Percentiles rank a stretch among this genome's conserved stretches.
Evolutionary conservation across 1,140 invertebrate genomes (phyloP).

Genomic region (Mizuhopecten yessoensis): DNA sequence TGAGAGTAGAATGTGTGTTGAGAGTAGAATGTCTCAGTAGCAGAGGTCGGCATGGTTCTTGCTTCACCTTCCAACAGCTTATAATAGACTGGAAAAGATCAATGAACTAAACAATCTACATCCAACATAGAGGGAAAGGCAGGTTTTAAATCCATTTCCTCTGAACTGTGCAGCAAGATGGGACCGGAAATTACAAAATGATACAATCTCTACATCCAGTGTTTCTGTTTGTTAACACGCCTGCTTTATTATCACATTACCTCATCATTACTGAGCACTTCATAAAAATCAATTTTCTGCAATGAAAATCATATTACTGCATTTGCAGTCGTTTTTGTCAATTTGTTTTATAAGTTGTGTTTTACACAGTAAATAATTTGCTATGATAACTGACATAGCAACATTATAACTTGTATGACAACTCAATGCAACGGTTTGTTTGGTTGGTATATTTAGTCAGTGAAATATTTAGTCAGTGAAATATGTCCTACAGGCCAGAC

Average conservation of each 20-base stretch:
- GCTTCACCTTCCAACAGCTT: background rate
- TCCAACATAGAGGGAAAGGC: background rate
- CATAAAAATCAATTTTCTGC: background rate
- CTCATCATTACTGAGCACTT: background rate
- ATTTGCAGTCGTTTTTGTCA: too few relatives aligned
- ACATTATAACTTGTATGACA: too few relatives aligned
- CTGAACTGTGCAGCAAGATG: background rate
- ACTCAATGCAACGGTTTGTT: too few relatives aligned
- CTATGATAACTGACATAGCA: too few relatives aligned
- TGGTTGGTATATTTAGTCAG: too few relatives aligned
- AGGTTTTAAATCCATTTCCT: background rate
- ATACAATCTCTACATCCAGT: background rate
- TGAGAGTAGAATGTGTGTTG: too few relatives aligned
- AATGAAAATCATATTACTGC: background rate
- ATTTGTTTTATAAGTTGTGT: too few relatives aligned
- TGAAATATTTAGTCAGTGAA: too few relatives aligned
- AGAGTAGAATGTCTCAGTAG: background rate
- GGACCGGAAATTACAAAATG: background rate
- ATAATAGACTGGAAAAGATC: background rate
- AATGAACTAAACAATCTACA: background rate
- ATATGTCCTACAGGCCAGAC: too few relatives aligned
- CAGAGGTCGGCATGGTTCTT: too few relatives aligned
- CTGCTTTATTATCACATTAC: background rate
- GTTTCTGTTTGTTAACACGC: background rate
- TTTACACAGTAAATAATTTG: too few relatives aligned